Evolutionary conservation across 2,888 invertebrate species (phyloP), one percentile per base, ranked within the genome.

Genomic region (Teleogryllus oceanicus): DNA sequence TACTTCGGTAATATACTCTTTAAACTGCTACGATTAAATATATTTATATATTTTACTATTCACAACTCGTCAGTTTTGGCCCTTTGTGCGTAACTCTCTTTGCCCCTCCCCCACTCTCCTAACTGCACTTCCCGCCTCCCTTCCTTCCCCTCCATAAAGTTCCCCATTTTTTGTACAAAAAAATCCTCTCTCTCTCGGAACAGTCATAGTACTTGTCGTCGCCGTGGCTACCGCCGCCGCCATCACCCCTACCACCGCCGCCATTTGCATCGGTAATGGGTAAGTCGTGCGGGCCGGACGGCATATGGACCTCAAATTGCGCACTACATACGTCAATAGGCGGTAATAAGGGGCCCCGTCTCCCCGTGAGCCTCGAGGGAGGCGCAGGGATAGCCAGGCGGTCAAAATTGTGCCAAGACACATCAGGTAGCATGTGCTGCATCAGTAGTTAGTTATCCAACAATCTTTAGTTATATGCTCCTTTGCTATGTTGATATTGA

Each of bases 181-280:
- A 21, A 77, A 49, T 50, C 24, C 50, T 77, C 21, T 77, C 49
- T 77, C 49, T 50, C 62, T 76, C 74, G 74, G 49, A 37, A 37
- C 37, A 37, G 37, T 37, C 5, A 37, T 37, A 37, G 37, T 37
- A 37, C 37, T 37, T 37, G 37, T 37, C 37, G 77, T 13, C 80
- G 20, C 12, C 37, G 49, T 74, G 20, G 20, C 74, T 37, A 62
- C 80, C 20, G 37, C 74, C 37, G n/a, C 24, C 37, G 37, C 37
- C 37, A 37, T 37, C 37, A 37, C 37, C 4, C 49, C 77, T 50
- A 21, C 51, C 62, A 11, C 51, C 24, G 20, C 21, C 50, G 37
- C 50, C 77, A 80, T 80, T 80, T 80, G 77, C 74, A 80, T 80
- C 24, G 21, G 49, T 50, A 80, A 77, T 80, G 51, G 80, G 24